Percentiles rank a stretch among this genome's conserved stretches.
Evolutionary conservation across 2,888 invertebrate genomes (phyloP).

Genomic region (Sipha maydis): DNA sequence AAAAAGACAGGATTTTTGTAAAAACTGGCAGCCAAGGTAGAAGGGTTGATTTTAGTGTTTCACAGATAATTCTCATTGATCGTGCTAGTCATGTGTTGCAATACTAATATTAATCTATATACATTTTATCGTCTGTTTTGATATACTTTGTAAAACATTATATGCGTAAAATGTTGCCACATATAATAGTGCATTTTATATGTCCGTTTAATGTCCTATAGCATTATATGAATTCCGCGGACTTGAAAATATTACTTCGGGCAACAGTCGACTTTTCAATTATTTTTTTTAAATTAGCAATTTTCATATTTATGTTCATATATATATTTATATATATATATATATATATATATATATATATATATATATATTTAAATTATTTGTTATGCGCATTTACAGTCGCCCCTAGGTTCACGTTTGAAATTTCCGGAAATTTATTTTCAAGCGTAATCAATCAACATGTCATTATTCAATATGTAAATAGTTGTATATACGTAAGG

Average conservation of each 20-base stretch:
- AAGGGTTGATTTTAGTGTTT: too few relatives aligned
- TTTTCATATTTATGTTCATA: neutral
- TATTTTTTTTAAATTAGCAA: neutral
- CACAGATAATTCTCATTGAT: too few relatives aligned
- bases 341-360: neutral
- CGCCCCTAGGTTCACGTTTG: neutral
- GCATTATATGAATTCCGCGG: neutral
- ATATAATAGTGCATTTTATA: too few relatives aligned
- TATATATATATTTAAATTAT: neutral
- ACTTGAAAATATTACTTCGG: neutral
- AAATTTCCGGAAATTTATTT: slow-evolving; percentile 4
- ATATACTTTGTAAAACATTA: neutral
- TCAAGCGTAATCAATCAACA: neutral
- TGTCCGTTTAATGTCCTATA: neutral
- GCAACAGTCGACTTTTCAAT: neutral
- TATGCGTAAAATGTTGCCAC: neutral
- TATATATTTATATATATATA: neutral
- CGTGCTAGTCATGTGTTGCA: too few relatives aligned
- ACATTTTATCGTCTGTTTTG: neutral
- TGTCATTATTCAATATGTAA: neutral
- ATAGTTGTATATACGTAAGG: neutral
- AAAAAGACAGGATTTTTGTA: too few relatives aligned
- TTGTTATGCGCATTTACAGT: neutral
- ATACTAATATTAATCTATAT: neutral
- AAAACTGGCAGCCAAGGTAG: too few relatives aligned